A percentile compares a stretch with the other conserved stretches of the same genome.
phyloP scores from a whole-genome alignment of 1,140 invertebrate species.

The Eurosta solidaginis region DNA sequence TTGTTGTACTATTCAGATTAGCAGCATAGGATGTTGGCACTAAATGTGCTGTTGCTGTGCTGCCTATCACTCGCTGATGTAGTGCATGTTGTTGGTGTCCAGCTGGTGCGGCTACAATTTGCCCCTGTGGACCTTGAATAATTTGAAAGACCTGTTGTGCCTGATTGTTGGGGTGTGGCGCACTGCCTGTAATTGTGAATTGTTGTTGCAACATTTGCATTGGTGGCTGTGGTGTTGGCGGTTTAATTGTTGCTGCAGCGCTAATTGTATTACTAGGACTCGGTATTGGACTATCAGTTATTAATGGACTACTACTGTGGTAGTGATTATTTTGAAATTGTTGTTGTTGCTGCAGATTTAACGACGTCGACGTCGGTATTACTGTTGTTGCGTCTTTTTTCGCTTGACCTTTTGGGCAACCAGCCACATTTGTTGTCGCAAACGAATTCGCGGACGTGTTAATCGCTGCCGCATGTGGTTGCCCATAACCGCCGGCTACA shows the following conservation, averaged over 20 bases:
- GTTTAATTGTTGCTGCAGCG: constrained; percentile 49
- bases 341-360: constrained; percentile 38
- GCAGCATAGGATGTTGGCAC: constrained; percentile 42
- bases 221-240: constrained; percentile 49
- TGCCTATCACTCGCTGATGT: constrained; percentile 36
- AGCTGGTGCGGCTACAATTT: constrained; percentile 49
- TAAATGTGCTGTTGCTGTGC: constrained; percentile 39
- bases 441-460: constrained; percentile 54
- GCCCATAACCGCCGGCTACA: constrained; percentile 52
- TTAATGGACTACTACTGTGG: constrained; percentile 57
- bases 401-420: constrained; percentile 56
- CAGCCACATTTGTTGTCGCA: constrained; percentile 57
- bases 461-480: constrained; percentile 53
- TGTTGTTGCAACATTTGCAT: constrained; percentile 57
- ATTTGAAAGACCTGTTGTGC: constrained; percentile 54
- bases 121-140: constrained; percentile 56
- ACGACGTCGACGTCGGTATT: constrained; percentile 35
- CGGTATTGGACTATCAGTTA: constrained; percentile 53
- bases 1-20: constrained; percentile 42
- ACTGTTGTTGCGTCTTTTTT: constrained; percentile 46
- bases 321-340: constrained; percentile 53
- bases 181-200: constrained; percentile 45
- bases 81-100: constrained; percentile 38
- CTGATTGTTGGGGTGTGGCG: constrained; percentile 41
- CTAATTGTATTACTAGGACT: constrained; percentile 55